Evolutionary conservation across 2,888 invertebrate genomes (phyloP).

Genomic region (Brachynemurus nebulosus): DNA sequence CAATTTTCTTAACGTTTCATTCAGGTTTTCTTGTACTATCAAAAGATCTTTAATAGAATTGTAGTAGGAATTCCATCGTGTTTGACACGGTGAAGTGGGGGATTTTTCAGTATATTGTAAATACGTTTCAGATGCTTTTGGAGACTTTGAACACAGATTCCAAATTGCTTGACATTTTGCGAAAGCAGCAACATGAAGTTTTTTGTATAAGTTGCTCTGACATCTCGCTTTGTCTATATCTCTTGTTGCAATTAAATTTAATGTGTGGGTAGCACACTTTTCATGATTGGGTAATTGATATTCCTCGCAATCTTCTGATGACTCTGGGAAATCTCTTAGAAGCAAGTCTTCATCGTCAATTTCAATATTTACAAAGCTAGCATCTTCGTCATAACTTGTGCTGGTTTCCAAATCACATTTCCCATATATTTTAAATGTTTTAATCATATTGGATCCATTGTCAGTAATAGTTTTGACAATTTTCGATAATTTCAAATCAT

Average conservation of each 20-base stretch:
- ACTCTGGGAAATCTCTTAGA: conserved; percentile 3
- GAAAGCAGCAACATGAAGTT: conserved; percentile 10
- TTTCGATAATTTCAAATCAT: no score
- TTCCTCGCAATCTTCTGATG: conserved; percentile 2
- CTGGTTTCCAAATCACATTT: not conserved
- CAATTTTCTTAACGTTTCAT: conserved; percentile 10
- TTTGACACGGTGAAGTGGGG: conserved; percentile 10
- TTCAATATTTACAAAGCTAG: not conserved
- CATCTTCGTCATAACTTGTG: no score
- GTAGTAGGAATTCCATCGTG: conserved; percentile 13
- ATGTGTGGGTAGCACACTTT: conserved; percentile 6
- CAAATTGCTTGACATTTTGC: conserved; percentile 12
- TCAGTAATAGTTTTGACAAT: no score
- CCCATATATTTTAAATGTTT: no score
- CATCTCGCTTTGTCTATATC: conserved; percentile 5
- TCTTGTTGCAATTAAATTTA: conserved; percentile 7
- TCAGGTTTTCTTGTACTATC: conserved; percentile 9
- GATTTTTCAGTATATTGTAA: conserved; percentile 11
- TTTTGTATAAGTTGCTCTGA: conserved; percentile 5
- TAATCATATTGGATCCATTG: no score
- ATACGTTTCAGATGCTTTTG: conserved; percentile 12
- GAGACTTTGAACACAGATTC: conserved; percentile 11
- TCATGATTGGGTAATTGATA: not conserved
- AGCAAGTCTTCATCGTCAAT: not conserved
- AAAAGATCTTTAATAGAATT: conserved; percentile 11